Conservation (phyloP, 2,797 vertebrate species). For the Coluber constrictor region DNA sequence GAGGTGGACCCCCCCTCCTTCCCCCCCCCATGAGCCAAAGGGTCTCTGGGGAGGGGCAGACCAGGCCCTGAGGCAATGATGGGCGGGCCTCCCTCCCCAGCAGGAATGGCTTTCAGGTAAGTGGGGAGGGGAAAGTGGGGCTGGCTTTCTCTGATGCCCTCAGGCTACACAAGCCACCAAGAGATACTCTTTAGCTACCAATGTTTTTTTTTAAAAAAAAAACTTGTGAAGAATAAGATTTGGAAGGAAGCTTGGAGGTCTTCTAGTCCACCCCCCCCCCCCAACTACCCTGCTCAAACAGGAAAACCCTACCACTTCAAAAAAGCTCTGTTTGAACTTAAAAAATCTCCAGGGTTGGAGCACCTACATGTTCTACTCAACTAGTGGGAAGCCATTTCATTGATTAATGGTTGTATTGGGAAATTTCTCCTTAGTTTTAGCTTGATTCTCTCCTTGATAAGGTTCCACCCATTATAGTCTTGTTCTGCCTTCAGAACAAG, state of each 20-base stretch:
- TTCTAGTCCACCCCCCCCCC: background rate
- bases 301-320: background rate
- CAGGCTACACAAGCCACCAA: background rate
- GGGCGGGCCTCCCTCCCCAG: background rate
- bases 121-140: background rate
- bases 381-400: background rate
- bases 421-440: background rate
- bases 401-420: background rate
- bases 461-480: no score
- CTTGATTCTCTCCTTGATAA: background rate
- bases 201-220: background rate
- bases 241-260: background rate
- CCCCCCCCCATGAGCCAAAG: slow-evolving; percentile 16
- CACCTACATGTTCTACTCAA: background rate
- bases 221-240: no score
- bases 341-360: background rate
- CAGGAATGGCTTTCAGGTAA: background rate
- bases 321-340: background rate
- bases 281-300: background rate
- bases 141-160: background rate
- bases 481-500: background rate
- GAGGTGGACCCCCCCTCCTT: background rate
- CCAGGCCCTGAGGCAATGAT: background rate
- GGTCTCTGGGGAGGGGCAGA: background rate
- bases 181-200: background rate